phyloP scores from a whole-genome alignment of 1,140 invertebrate genomes.

The Antheraea mylitta region DNA sequence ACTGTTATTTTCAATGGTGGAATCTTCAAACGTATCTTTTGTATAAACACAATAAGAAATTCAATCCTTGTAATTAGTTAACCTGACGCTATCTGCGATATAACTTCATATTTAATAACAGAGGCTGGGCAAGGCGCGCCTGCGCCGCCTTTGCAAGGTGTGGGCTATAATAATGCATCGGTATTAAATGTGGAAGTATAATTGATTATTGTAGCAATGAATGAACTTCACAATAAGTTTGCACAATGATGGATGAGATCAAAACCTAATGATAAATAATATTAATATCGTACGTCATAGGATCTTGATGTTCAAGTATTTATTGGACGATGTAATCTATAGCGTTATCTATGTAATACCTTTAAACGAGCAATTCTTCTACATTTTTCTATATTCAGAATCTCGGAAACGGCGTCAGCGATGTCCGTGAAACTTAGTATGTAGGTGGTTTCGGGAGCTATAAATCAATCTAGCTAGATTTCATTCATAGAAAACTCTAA shows the following conservation, averaged over 20 bases:
- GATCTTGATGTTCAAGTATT: no score
- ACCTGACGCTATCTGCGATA: conserved; percentile 28
- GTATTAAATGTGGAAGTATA: conserved; percentile 1
- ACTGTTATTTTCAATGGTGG: neutral
- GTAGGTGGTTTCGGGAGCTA: no score
- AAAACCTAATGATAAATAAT: no score
- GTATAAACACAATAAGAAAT: conserved; percentile 16
- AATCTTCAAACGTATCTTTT: neutral
- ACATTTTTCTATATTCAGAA: no score
- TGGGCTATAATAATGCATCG: conserved; percentile 16
- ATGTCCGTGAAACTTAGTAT: no score
- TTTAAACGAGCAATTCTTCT: no score
- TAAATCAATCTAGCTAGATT: no score
- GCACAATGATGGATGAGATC: neutral
- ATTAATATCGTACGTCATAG: no score
- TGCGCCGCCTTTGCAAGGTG: conserved; percentile 29
- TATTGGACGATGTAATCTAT: no score
- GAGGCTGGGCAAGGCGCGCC: conserved; percentile 27
- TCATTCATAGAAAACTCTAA: no score
- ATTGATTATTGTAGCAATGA: neutral
- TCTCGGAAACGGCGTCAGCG: no score
- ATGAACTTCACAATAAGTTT: neutral
- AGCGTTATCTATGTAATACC: no score
- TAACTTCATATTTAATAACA: conserved; percentile 38
- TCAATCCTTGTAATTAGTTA: conserved; percentile 21